phyloP scores from a whole-genome alignment of 2,888 invertebrate species.

The Sussaba pulchella region DNA sequence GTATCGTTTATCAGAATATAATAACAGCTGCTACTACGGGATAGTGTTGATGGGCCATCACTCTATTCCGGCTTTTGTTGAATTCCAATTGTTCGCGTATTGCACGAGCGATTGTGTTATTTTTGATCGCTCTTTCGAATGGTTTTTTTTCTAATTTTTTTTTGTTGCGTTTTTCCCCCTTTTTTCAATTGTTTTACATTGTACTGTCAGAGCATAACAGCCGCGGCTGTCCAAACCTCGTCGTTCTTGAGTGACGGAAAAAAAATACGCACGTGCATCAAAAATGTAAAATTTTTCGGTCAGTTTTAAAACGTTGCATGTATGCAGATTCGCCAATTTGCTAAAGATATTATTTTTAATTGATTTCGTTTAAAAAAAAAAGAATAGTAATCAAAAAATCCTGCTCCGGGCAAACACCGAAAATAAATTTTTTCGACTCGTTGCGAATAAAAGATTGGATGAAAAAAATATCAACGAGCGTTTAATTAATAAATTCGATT shows the following conservation, averaged over 20 bases:
- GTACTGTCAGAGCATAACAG: not conserved
- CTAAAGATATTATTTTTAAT: no score
- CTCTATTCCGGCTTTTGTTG: slow-evolving; percentile 4
- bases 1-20: slow-evolving; percentile 35
- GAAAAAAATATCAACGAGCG: no score
- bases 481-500: no score
- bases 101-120: not conserved
- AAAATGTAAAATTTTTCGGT: not conserved
- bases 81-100: slow-evolving; percentile 18
- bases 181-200: no score
- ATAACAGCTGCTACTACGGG: slow-evolving; percentile 6
- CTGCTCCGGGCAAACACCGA: no score
- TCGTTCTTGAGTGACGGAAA: no score
- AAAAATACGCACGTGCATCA: not conserved
- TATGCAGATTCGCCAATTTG: no score
- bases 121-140: not conserved
- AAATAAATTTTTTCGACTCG: not conserved
- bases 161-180: no score
- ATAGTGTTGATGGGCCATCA: not conserved
- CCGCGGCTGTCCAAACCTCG: not conserved
- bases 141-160: no score
- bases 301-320: not conserved
- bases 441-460: no score
- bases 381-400: no score
- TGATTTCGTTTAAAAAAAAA: no score